Base-by-base conservation (phyloP, 2,797 vertebrate genomes). In the Sternotherus odoratus region DNA sequence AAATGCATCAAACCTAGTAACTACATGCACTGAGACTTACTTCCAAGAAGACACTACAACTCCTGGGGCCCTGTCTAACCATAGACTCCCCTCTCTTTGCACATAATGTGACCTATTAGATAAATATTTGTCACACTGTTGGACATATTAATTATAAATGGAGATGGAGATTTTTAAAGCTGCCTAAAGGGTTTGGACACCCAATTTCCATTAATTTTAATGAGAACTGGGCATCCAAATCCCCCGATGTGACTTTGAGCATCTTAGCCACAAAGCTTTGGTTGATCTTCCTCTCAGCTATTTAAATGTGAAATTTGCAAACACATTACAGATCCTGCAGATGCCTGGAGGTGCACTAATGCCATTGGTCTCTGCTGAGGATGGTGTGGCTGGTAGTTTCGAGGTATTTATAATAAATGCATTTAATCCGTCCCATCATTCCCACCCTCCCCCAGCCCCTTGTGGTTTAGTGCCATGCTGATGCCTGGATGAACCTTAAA, bases 191-290 rank as follows among this genome's bases (percentile, higher is more conserved):
- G 57, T 91, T 95, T 90, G 80, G 82, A 82, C 96, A 96, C 95
- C 94, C 92, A 87, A 92, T 95, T 96, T 93, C 94, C 87, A 95
- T 96, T 95, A 90, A 94, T 96, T 95, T 96, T 96, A 95, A 96
- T 97, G 96, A 95, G 96, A 95, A 85, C 9, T 83, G 95, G 96
- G 87, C 92, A 94, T 96, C 82, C 86, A 95, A 94, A 95, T 95
- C 91, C 86, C 92, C 82, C 93, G n/a, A 2, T 1, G 36, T 95
- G 72, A 78, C 93, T 96, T 87, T 95, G 93, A 95, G 92, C 79
- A 88, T 92, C 91, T 94, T 82, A 83, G 93, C 87, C 94, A 95
- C 85, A 94, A 78, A 90, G 88, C 87, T 89, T n/a, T 87, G 87
- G 87, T 89, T 48, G 89, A 80, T 87, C 63, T 85, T 74, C 21